Percentiles rank a stretch among this genome's conserved stretches.
These are phyloP conservation scores for Athalia cordata DNA, from an alignment of 2,888 invertebrate species.

Conservation along the genomic window DNA sequence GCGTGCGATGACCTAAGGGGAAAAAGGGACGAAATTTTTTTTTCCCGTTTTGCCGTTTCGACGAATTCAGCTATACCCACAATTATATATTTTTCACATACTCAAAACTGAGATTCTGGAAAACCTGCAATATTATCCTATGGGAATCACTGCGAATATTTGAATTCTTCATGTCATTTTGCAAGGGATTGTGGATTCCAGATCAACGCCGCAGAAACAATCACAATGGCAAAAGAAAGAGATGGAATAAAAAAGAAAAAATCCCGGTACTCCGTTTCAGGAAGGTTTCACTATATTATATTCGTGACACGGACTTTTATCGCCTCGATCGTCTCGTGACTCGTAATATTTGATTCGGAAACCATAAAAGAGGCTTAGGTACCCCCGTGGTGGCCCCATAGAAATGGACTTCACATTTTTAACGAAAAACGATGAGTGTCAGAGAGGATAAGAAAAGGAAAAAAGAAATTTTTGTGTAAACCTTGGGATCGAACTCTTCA, in stretches of 20 bases:
- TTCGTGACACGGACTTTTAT: neutral
- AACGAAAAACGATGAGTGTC: neutral
- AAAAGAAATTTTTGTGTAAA: conserved; percentile 1
- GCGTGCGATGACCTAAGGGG: too few species aligned
- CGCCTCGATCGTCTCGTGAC: conserved; percentile 2
- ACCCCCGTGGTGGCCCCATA: neutral
- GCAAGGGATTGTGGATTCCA: too few species aligned
- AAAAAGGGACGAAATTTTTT: too few species aligned
- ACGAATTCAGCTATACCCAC: neutral
- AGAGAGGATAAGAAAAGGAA: conserved; percentile 12
- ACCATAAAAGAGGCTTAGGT: conserved; percentile 23
- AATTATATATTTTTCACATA: neutral
- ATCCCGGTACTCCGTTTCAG: neutral
- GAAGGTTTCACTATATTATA: conserved; percentile 1
- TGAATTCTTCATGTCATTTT: too few species aligned
- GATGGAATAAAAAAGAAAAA: neutral
- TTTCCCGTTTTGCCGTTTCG: neutral
- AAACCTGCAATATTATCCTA: too few species aligned
- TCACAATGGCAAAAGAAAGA: neutral
- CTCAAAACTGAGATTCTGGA: too few species aligned
- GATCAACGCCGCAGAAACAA: too few species aligned
- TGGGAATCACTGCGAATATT: too few species aligned
- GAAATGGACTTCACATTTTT: conserved; percentile 17
- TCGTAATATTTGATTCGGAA: conserved; percentile 37
- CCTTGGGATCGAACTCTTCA: neutral